Base-by-base conservation (phyloP, 2,888 invertebrate genomes). In the Junonia oenone region DNA sequence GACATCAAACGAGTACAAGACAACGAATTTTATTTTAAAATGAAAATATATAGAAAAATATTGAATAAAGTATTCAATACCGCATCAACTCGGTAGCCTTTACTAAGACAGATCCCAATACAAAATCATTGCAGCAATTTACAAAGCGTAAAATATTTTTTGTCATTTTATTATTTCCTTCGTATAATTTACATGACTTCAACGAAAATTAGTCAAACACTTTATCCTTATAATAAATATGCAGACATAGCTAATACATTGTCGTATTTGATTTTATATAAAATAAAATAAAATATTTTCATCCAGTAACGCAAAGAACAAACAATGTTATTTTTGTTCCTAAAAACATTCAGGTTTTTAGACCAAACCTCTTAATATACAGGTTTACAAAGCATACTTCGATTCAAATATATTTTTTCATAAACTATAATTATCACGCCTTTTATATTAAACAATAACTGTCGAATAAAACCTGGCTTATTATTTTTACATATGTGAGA, bases 131-230 rank as follows among this genome's bases (percentile, higher is more conserved):
- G 55, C 50, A 53, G 65, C 66, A 65, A 71, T 70, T 27, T 73
- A 73, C 71, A 72, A 69, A 66, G 72, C 72, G 55, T 65, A 66
- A 69, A 66, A 70, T 73, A 68, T 11, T 53, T 71, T 67, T 45
- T 53, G 45, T 50, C 40, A 47, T 47, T 47, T 47, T 51, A 51
- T 47, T 51, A 51, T 51, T 51, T 35, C 50, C 47, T 51, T 40
- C 15, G 17, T 46, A 40, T 43, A 51, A 33, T 33, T 47, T 56
- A 56, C 40, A 56, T 15, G 27, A 26, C 14, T 31, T 47, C 19
- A 52, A 52, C 27, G 35, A 37, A 37, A 46, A n/a, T 29, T 26
- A 37, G 37, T 29, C 27, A 17, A 13, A 49, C 22, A 37, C 15
- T 40, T 37, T 38, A 29, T 45, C 14, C 49, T 45, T 45, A 37